Percentiles rank a stretch among this genome's conserved stretches.
These are phyloP conservation scores for Nothobranchius kuhntae DNA, from an alignment of 2,113 vertebrate genomes.

Conservation along the genomic window DNA sequence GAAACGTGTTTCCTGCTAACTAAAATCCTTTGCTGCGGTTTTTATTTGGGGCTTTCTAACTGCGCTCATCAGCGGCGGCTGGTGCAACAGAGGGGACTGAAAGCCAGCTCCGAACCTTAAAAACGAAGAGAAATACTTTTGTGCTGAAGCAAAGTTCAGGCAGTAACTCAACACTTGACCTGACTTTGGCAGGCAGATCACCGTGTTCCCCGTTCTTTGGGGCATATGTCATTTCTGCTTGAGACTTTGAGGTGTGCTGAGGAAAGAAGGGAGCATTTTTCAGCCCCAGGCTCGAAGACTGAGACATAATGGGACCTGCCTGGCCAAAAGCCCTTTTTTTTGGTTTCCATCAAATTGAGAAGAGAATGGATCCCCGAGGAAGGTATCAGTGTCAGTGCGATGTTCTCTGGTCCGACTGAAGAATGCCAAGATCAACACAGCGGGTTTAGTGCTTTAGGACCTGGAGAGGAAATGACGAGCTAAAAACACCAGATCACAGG, in stretches of 20 bases:
- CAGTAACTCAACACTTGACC: slow-evolving; percentile 44
- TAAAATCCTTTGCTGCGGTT: no score
- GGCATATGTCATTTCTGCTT: slow-evolving; percentile 57
- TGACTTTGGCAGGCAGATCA: slow-evolving; percentile 48
- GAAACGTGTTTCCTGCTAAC: not conserved
- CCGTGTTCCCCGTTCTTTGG: slow-evolving; percentile 29
- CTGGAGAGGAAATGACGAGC: slow-evolving; percentile 66
- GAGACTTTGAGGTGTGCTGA: slow-evolving; percentile 60
- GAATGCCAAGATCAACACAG: slow-evolving; percentile 77
- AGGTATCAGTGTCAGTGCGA: slow-evolving; percentile 70
- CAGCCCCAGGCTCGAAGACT: slow-evolving; percentile 59
- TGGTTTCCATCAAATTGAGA: slow-evolving; percentile 71
- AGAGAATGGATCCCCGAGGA: slow-evolving; percentile 75
- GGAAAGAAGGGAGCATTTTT: slow-evolving; percentile 61
- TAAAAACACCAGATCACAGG: slow-evolving; percentile 70
- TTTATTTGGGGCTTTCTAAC: not conserved
- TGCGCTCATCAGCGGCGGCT: not conserved
- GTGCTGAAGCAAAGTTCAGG: slow-evolving; percentile 30
- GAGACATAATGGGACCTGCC: slow-evolving; percentile 71
- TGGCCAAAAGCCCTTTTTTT: slow-evolving; percentile 68
- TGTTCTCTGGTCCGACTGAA: slow-evolving; percentile 60
- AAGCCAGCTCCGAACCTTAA: slow-evolving; percentile 7
- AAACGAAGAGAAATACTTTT: slow-evolving; percentile 18
- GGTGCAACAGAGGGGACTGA: not conserved
- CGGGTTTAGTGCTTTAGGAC: slow-evolving; percentile 68